Evolutionary conservation across 2,888 invertebrate genomes (phyloP).

Genomic region (Cheilosia pagana): DNA sequence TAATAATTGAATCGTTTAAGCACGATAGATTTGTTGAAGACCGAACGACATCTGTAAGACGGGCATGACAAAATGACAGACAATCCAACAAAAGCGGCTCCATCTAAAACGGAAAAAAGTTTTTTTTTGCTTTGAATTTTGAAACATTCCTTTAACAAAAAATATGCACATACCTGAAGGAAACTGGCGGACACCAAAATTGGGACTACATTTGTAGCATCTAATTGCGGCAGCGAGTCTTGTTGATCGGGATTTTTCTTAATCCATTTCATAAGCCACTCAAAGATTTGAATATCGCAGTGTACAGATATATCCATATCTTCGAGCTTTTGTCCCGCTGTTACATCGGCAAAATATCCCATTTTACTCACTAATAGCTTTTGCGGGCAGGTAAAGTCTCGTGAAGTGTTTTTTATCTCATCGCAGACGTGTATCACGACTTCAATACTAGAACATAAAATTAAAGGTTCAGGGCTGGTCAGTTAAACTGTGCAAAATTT

Average conservation of each 20-base stretch:
- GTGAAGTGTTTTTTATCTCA: conserved; percentile 94
- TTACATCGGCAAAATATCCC: conserved; percentile 97
- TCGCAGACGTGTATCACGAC: conserved; percentile 98
- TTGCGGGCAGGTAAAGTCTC: conserved; percentile 95
- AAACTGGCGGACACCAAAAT: conserved; percentile 97
- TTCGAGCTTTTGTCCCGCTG: conserved; percentile 91
- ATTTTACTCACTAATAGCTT: conserved; percentile 94
- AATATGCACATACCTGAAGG: conserved; percentile 85
- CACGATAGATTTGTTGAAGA: conserved; percentile 94
- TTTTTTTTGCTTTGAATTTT: background rate
- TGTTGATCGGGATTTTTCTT: conserved; percentile 87
- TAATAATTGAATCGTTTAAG: conserved; percentile 90
- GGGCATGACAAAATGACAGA: conserved; percentile 92
- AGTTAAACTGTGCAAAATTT: too few relatives aligned
- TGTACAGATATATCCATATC: conserved; percentile 99
- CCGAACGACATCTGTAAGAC: conserved; percentile 93
- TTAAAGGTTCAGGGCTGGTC: background rate
- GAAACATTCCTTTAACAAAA: background rate
- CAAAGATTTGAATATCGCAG: conserved; percentile 97
- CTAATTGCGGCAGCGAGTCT: conserved; percentile 85
- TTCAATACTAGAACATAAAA: conserved; percentile 86
- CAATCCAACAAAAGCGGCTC: conserved; percentile 94
- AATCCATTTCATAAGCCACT: conserved; percentile 98
- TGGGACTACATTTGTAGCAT: conserved; percentile 94
- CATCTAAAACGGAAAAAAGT: conserved; percentile 86